Conservation (phyloP, 2,888 invertebrate genomes). For the Eupithecia dodoneata region DNA sequence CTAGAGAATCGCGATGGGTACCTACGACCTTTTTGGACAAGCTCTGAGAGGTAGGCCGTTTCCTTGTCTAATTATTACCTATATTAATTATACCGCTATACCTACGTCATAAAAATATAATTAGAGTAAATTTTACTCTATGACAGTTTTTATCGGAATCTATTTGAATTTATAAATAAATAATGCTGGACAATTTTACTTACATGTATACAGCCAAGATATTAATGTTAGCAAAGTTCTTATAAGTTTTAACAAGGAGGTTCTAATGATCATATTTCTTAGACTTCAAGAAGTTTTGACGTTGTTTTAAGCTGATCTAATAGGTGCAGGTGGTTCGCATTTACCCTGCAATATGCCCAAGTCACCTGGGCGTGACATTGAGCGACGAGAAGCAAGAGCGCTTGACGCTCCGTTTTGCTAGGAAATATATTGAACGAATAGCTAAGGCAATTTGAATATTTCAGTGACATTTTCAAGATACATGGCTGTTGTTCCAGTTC, state of each 20-base stretch:
- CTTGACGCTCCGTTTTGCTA: background rate
- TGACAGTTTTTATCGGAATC: no score
- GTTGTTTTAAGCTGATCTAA: background rate
- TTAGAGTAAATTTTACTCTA: no score
- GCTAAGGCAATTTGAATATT: conserved; percentile 4
- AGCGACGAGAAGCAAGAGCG: background rate
- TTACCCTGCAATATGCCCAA: background rate
- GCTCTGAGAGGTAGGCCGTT: no score
- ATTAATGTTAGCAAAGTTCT: no score
- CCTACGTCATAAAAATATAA: no score
- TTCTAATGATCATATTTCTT: background rate
- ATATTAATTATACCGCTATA: no score
- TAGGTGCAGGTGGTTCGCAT: background rate
- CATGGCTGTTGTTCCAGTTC: background rate
- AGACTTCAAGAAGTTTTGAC: background rate
- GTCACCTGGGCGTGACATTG: background rate
- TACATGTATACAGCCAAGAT: no score
- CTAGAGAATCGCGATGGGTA: no score
- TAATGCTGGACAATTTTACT: no score
- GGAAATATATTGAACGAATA: conserved; percentile 7
- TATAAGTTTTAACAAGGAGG: background rate
- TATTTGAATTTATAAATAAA: no score
- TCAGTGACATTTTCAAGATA: background rate
- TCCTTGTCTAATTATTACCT: no score
- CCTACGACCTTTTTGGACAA: no score